phyloP scores from a whole-genome alignment of 2,113 vertebrate genomes.

The Turnix velox region DNA sequence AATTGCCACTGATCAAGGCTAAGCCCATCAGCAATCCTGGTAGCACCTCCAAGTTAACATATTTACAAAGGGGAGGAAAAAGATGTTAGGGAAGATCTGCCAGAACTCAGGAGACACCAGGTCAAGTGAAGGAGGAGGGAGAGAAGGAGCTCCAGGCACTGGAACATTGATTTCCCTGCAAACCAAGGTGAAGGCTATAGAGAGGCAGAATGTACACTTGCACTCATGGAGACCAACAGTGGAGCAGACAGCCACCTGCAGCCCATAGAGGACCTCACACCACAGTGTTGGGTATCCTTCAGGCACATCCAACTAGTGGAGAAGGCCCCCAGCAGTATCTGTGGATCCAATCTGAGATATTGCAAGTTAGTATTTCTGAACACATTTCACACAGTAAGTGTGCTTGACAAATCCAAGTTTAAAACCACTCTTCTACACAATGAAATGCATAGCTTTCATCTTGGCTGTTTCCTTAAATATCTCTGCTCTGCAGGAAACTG shows the following conservation, averaged over 20 bases:
- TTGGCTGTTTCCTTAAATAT: neutral
- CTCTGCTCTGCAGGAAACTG: neutral
- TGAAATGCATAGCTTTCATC: neutral
- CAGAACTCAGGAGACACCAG: neutral
- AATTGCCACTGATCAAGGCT: accelerated
- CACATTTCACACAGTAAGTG: neutral
- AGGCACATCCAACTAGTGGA: too few relatives aligned
- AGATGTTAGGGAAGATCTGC: neutral
- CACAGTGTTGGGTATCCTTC: too few relatives aligned
- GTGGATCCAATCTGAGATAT: neutral
- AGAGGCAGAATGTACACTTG: neutral
- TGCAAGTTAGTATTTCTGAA: neutral
- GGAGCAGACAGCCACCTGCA: neutral
- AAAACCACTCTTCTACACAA: neutral
- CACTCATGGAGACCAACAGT: neutral
- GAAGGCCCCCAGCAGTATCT: too few relatives aligned
- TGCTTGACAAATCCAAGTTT: neutral
- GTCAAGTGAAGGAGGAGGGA: neutral
- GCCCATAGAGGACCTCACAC: accelerated
- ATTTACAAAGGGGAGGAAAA: neutral
- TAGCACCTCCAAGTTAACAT: accelerated
- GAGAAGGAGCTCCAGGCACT: accelerated
- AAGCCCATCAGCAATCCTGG: accelerated
- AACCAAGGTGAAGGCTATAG: accelerated
- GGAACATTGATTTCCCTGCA: neutral